These are phyloP conservation scores for Polypterus bichir DNA, from an alignment of 2,113 vertebrate species.

Conservation along the genomic window DNA sequence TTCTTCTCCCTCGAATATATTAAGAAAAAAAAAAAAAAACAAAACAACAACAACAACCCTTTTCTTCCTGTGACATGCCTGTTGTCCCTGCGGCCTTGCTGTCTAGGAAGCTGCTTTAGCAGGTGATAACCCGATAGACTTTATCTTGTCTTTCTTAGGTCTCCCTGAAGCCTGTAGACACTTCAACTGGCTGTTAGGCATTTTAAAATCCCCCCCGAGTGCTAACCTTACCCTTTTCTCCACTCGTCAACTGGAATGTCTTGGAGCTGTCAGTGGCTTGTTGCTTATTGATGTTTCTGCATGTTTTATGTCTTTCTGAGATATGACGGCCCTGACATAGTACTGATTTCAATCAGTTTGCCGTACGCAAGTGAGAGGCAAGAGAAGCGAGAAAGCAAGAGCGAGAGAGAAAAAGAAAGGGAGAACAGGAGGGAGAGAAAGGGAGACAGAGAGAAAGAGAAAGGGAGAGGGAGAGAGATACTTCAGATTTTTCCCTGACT, in stretches of 20 bases:
- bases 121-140: constrained; percentile 93
- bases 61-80: constrained; percentile 28
- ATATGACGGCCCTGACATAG: constrained; percentile 90
- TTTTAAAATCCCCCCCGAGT: constrained; percentile 81
- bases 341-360: constrained; percentile 94
- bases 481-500: constrained; percentile 25
- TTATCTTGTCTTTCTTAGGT: constrained; percentile 88
- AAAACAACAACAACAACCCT: constrained; percentile 32
- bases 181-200: constrained; percentile 75
- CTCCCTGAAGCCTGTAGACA: constrained; percentile 82
- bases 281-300: constrained; percentile 98
- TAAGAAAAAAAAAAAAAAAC: constrained; percentile 37
- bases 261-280: constrained; percentile 93
- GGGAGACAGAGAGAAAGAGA: constrained; percentile 28
- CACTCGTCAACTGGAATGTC: constrained; percentile 72
- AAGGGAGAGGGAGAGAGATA: constrained; percentile 27
- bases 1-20: constrained; percentile 36
- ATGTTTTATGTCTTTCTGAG: constrained; percentile 96
- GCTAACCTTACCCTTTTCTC: constrained; percentile 87
- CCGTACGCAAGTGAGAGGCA: constrained; percentile 52
- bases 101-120: constrained; percentile 70
- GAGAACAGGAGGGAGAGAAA: constrained; percentile 4
- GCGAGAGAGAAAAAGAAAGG: constrained; percentile 40
- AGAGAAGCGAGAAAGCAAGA: constrained; percentile 26
- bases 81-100: constrained; percentile 60